Evolutionary conservation across 2,113 vertebrate genomes (phyloP).

Genomic region (Chlorodrepanis virens): DNA sequence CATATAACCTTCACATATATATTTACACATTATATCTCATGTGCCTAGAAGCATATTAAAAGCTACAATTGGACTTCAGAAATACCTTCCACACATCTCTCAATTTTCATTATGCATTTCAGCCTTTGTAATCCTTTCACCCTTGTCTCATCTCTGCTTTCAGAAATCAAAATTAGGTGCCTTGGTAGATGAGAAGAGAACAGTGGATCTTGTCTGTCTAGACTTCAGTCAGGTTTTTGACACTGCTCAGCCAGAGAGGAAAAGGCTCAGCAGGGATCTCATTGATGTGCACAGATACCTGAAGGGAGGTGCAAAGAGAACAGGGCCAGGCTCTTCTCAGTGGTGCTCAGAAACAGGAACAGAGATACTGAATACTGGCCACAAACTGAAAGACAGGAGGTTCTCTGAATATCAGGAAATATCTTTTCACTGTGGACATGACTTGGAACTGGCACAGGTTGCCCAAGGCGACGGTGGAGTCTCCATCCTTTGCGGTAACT

Average conservation of each 20-base stretch:
- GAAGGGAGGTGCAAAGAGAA: background rate
- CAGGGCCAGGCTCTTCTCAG: background rate
- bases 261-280: background rate
- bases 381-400: background rate
- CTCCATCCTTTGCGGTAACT: background rate
- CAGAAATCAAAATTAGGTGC: background rate
- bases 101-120: background rate
- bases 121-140: background rate
- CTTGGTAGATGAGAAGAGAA: background rate
- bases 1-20: background rate
- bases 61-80: background rate
- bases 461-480: background rate
- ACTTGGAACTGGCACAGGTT: background rate
- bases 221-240: background rate
- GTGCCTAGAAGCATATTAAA: background rate
- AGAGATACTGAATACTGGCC: background rate
- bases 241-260: background rate
- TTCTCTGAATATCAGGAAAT: background rate
- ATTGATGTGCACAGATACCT: background rate
- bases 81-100: background rate
- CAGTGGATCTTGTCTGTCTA: background rate
- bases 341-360: background rate
- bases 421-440: background rate
- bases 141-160: background rate
- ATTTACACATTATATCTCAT: background rate